Evolutionary conservation across 2,797 vertebrate species (phyloP).

Genomic region (Danio jaintianensis): DNA sequence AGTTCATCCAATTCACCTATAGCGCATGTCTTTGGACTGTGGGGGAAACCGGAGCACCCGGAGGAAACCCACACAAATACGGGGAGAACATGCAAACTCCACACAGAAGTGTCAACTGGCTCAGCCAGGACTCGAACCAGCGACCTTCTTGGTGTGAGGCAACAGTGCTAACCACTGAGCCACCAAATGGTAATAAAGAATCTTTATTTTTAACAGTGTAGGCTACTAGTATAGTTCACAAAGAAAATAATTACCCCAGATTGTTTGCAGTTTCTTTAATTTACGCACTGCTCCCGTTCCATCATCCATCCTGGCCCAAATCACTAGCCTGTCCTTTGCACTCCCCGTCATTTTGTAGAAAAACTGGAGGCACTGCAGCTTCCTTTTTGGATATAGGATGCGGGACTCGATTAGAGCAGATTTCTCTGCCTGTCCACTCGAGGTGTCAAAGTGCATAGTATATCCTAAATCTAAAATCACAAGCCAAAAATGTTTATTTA

Average conservation of each 20-base stretch:
- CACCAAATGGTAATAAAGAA: not conserved
- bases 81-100: too few relatives aligned
- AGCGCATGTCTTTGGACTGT: too few relatives aligned
- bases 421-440: slow-evolving; percentile 67
- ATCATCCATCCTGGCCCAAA: slow-evolving; percentile 88
- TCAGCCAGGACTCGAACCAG: too few relatives aligned
- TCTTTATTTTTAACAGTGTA: not conserved
- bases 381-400: slow-evolving; percentile 88
- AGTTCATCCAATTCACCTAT: too few relatives aligned
- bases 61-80: too few relatives aligned
- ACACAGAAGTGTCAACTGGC: too few relatives aligned
- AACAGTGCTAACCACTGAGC: too few relatives aligned
- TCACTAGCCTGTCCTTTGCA: slow-evolving; percentile 78
- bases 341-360: slow-evolving; percentile 90
- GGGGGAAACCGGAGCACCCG: too few relatives aligned
- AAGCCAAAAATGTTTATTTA: not conserved
- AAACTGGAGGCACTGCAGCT: slow-evolving; percentile 90
- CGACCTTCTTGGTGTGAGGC: too few relatives aligned
- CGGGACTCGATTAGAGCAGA: slow-evolving; percentile 87
- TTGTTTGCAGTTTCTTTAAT: slow-evolving; percentile 83
- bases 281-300: slow-evolving; percentile 81
- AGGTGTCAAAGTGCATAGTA: slow-evolving; percentile 85
- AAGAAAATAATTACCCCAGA: slow-evolving; percentile 76
- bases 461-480: slow-evolving; percentile 81
- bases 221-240: not conserved